A percentile compares a stretch with the other conserved stretches of the same genome.
Conservation (phyloP, 2,113 vertebrate genomes). For the Glaucomys volans region DNA sequence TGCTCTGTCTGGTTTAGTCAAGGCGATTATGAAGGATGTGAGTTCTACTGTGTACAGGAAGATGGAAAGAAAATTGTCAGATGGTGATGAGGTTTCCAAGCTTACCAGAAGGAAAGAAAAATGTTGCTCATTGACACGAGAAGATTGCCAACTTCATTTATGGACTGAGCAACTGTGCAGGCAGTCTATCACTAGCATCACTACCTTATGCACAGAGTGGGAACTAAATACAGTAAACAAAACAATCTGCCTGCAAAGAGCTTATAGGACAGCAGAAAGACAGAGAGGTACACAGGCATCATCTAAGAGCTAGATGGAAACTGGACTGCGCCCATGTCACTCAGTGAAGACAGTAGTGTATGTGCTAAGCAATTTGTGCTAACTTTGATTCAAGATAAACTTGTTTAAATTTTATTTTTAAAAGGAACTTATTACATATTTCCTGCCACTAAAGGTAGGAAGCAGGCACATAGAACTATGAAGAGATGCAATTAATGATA, state of each 20-base stretch:
- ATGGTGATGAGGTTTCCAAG: background rate
- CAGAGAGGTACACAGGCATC: background rate
- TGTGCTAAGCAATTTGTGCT: background rate
- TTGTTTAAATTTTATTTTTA: background rate
- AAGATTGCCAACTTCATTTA: background rate
- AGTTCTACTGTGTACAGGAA: background rate
- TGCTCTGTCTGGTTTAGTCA: background rate
- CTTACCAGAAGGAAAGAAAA: conserved; percentile 28
- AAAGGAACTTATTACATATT: background rate
- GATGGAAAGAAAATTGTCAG: conserved; percentile 16
- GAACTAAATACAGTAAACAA: background rate
- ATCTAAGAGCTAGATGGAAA: background rate
- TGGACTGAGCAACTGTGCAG: background rate
- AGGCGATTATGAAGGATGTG: background rate
- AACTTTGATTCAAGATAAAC: background rate
- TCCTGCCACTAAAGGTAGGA: background rate
- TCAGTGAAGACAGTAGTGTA: background rate
- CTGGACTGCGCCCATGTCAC: too few relatives aligned
- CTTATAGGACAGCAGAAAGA: background rate
- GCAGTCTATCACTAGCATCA: background rate
- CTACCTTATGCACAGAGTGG: too few relatives aligned
- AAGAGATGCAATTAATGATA: background rate
- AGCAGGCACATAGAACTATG: background rate
- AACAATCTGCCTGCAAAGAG: background rate
- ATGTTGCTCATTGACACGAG: background rate